Conservation (phyloP, 2,888 invertebrate species). For the Drosophila koepferae region DNA sequence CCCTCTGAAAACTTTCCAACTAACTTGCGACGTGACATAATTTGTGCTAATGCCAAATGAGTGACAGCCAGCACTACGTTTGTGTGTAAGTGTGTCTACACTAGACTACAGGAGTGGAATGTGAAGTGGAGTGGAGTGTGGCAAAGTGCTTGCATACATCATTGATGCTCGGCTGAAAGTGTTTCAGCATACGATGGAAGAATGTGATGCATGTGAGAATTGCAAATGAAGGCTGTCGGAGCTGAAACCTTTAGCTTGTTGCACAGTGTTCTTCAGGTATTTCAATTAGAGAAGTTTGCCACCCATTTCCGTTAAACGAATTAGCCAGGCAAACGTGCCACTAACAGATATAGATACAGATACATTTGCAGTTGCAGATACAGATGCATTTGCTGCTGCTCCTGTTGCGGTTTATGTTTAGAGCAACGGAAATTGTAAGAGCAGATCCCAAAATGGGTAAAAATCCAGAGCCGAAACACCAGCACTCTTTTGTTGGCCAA, state of each 20-base stretch:
- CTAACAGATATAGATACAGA: slow-evolving; percentile 5
- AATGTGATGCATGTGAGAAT: not conserved
- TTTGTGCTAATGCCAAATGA: slow-evolving; percentile 69
- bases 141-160: not conserved
- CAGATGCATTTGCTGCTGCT: slow-evolving; percentile 20
- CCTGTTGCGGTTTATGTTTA: slow-evolving; percentile 42
- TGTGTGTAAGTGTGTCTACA: not conserved
- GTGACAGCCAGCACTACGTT: slow-evolving; percentile 32
- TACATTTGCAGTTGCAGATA: slow-evolving; percentile 3
- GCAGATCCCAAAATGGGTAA: not conserved
- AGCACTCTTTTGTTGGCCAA: slow-evolving; percentile 14
- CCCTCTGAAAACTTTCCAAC: slow-evolving; percentile 61
- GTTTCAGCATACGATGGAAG: not conserved
- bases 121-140: not conserved
- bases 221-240: not conserved
- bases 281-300: slow-evolving; percentile 58
- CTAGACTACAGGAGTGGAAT: slow-evolving; percentile 7
- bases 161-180: not conserved
- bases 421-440: slow-evolving; percentile 45
- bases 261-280: slow-evolving; percentile 31
- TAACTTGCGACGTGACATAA: slow-evolving; percentile 73
- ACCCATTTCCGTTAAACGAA: slow-evolving; percentile 40
- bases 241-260: slow-evolving; percentile 2
- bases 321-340: slow-evolving; percentile 31
- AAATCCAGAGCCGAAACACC: slow-evolving; percentile 29